Evolutionary conservation across 2,888 invertebrate genomes (phyloP).

Genomic region (Phasia obesa): DNA sequence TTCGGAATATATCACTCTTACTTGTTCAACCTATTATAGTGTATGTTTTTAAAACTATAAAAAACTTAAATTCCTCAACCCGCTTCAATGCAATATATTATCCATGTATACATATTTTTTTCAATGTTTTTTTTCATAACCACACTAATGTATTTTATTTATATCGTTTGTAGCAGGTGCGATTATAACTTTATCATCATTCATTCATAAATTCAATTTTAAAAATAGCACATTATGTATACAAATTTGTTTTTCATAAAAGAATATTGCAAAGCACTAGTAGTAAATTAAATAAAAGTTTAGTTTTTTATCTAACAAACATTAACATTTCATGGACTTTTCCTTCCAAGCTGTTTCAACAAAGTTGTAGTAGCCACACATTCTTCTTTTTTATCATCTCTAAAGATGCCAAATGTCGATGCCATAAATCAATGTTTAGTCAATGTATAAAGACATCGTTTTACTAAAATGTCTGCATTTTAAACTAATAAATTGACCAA

Average conservation of each 20-base stretch:
- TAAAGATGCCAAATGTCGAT: conserved; percentile 32
- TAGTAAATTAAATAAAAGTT: conserved; percentile 16
- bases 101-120: neutral
- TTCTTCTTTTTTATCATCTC: neutral
- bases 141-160: neutral
- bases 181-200: conserved; percentile 24
- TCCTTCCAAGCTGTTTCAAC: too few relatives aligned
- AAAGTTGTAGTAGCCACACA: neutral
- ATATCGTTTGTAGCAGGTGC: conserved; percentile 35
- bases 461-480: conserved; percentile 65
- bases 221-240: neutral
- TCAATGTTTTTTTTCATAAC: too few relatives aligned
- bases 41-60: too few relatives aligned
- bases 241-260: conserved; percentile 18
- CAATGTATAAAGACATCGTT: conserved; percentile 64
- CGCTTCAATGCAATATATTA: neutral
- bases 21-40: too few relatives aligned
- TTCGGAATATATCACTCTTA: too few relatives aligned
- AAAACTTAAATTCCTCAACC: neutral
- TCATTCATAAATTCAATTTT: conserved; percentile 2
- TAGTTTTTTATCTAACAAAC: too few relatives aligned
- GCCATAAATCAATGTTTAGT: conserved; percentile 65
- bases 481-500: conserved; percentile 63
- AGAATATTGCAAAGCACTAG: neutral
- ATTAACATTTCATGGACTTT: too few relatives aligned